Conservation (phyloP, 1,140 invertebrate genomes). For the Cydia pomonella region DNA sequence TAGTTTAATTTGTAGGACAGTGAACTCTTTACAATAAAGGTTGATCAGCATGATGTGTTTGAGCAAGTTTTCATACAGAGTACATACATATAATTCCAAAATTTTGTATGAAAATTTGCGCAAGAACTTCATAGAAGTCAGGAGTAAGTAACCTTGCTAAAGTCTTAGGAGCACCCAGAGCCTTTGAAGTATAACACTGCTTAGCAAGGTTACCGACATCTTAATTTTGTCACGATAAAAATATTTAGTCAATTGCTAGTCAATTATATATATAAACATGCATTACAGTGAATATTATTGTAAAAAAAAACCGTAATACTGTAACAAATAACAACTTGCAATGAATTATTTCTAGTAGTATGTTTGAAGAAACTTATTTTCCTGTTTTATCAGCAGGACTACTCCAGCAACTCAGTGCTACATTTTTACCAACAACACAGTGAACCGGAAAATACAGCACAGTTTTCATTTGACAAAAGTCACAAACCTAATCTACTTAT, state of each 20-base stretch:
- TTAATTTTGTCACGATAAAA: conserved; percentile 8
- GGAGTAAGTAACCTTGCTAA: background rate
- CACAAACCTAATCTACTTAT: background rate
- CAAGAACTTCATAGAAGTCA: background rate
- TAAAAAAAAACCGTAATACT: conserved; percentile 19
- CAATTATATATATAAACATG: background rate
- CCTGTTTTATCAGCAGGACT: background rate
- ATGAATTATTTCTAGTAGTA: conserved; percentile 22
- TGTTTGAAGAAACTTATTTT: conserved; percentile 18
- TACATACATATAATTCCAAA: background rate
- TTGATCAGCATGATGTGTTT: background rate
- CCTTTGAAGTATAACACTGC: background rate
- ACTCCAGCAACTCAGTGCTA: background rate
- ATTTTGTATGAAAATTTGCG: background rate
- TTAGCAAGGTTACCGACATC: background rate
- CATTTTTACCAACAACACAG: background rate
- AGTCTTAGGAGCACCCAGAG: background rate
- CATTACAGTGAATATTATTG: conserved; percentile 6
- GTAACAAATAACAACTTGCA: conserved; percentile 23
- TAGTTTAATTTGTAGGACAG: conserved; percentile 37
- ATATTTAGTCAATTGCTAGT: conserved; percentile 1
- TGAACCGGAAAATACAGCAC: background rate
- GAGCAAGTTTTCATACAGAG: conserved; percentile 15
- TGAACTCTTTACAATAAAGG: conserved; percentile 1
- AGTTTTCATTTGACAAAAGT: background rate